Percentiles rank a stretch among this genome's conserved stretches.
These are phyloP conservation scores for Emydura subglobosa DNA, from an alignment of 2,113 vertebrate genomes.

Conservation along the genomic window DNA sequence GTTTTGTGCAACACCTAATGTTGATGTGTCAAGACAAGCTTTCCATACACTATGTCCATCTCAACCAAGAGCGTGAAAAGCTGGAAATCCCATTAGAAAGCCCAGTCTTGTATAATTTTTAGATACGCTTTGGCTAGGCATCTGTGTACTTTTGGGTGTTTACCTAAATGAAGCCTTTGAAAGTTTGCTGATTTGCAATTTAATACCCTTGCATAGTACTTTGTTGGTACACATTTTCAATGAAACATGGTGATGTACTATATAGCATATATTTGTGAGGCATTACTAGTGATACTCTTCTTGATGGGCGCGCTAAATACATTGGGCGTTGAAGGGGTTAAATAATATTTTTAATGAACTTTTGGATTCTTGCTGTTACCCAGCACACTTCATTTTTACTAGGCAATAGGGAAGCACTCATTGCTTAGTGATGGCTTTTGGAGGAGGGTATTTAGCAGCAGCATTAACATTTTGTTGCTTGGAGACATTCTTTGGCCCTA, in stretches of 20 bases:
- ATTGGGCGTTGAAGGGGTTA: background rate
- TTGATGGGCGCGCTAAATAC: background rate
- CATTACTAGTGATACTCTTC: background rate
- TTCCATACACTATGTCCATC: background rate
- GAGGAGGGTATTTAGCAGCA: conserved; percentile 29
- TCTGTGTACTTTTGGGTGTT: background rate
- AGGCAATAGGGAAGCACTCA: background rate
- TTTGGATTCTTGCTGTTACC: conserved; percentile 2
- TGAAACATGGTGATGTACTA: background rate
- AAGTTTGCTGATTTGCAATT: background rate
- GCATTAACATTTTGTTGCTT: conserved; percentile 50
- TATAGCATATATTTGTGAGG: background rate
- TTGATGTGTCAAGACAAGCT: background rate
- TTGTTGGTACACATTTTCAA: background rate
- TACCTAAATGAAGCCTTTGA: background rate
- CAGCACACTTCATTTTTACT: conserved; percentile 8
- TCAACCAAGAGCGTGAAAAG: background rate
- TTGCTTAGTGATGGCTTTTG: conserved; percentile 29
- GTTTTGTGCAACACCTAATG: background rate
- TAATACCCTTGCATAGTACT: background rate
- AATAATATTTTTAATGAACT: background rate
- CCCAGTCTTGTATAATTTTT: background rate
- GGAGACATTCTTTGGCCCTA: conserved; percentile 38
- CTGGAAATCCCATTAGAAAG: background rate
- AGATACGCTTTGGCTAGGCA: background rate